Conservation (phyloP, 1,140 invertebrate genomes). For the Caenorhabditis latens region DNA sequence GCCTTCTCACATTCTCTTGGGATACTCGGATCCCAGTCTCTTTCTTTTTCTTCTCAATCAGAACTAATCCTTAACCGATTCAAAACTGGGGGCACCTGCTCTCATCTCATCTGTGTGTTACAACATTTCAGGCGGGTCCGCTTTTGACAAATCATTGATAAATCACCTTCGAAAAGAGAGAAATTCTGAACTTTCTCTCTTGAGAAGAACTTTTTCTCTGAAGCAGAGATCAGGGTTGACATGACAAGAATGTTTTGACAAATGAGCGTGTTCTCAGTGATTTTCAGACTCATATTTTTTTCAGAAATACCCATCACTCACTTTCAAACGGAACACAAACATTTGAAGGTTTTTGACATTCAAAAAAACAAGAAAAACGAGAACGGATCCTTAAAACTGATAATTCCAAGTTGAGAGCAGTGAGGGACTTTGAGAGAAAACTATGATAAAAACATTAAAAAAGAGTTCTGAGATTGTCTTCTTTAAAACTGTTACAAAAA, state of each 20-base stretch:
- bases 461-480: too few species aligned
- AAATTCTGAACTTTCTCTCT: neutral
- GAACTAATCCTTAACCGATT: slow-evolving; percentile 44
- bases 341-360: neutral
- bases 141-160: slow-evolving; percentile 44
- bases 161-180: neutral
- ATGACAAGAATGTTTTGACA: slow-evolving; percentile 39
- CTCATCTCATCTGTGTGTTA: slow-evolving; percentile 41
- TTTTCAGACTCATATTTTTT: neutral
- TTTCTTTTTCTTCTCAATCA: neutral
- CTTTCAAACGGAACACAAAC: neutral
- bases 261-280: slow-evolving; percentile 23
- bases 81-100: slow-evolving; percentile 9
- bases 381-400: neutral
- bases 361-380: neutral
- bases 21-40: neutral
- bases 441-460: too few species aligned
- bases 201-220: neutral
- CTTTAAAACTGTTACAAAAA: neutral
- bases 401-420: neutral
- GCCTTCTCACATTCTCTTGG: neutral
- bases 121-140: slow-evolving; percentile 36
- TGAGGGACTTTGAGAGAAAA: too few species aligned
- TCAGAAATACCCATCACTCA: slow-evolving; percentile 12
- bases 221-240: neutral